Evolutionary conservation across 2,113 vertebrate genomes (phyloP).

Genomic region (Picathartes gymnocephalus): DNA sequence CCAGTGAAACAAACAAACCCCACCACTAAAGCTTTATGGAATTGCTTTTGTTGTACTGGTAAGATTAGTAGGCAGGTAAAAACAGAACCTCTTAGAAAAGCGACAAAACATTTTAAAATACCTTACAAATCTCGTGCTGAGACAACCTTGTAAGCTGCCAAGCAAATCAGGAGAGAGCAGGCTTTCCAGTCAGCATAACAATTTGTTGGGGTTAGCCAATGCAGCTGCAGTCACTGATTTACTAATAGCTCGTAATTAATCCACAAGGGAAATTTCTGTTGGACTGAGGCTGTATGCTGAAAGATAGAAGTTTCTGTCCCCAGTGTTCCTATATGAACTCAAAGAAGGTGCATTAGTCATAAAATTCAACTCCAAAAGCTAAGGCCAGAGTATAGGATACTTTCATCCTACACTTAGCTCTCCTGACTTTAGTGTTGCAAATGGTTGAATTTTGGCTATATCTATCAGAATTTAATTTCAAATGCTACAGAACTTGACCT

Average conservation of each 20-base stretch:
- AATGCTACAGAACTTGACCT: background rate
- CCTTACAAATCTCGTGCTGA: background rate
- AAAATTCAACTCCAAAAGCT: background rate
- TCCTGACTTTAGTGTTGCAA: background rate
- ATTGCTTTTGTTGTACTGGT: background rate
- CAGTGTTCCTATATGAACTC: background rate
- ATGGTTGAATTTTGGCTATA: background rate
- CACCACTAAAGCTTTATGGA: background rate
- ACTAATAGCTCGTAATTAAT: background rate
- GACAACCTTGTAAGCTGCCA: background rate
- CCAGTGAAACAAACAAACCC: background rate
- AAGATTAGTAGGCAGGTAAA: conserved; percentile 1
- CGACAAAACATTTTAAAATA: background rate
- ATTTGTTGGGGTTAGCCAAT: background rate
- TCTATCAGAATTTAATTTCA: background rate
- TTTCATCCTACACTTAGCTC: background rate
- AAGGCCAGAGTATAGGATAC: background rate
- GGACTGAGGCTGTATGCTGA: background rate
- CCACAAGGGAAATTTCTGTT: background rate
- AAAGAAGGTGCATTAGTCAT: background rate
- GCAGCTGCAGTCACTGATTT: background rate
- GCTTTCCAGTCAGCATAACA: background rate
- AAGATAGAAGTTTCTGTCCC: background rate
- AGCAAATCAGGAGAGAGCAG: background rate
- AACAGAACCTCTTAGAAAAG: background rate